Conservation (phyloP, 2,113 vertebrate genomes). For the Passer montanus region DNA sequence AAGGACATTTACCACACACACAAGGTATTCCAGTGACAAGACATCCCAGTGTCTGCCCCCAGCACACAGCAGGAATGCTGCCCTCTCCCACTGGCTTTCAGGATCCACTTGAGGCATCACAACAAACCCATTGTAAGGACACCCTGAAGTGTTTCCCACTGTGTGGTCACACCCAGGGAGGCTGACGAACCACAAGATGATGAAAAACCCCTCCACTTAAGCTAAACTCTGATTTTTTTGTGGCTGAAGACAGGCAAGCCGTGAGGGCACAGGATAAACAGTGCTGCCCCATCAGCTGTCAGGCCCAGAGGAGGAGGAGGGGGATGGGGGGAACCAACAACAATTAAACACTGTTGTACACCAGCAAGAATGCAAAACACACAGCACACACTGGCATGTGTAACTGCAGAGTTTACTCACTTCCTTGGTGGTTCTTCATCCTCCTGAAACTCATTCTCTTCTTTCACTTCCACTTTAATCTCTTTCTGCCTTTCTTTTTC, state of each 20-base stretch:
- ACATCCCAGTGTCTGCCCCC: neutral
- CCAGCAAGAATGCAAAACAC: neutral
- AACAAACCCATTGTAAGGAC: neutral
- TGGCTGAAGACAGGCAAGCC: neutral
- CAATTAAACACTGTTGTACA: neutral
- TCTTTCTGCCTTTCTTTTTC: constrained; percentile 82
- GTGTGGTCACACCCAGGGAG: neutral
- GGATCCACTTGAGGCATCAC: neutral
- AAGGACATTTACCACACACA: neutral
- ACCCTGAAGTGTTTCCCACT: neutral
- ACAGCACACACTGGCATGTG: neutral
- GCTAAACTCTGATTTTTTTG: neutral
- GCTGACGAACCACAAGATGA: neutral
- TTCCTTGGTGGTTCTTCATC: constrained; percentile 92
- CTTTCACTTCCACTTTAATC: constrained; percentile 87
- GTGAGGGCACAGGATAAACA: neutral
- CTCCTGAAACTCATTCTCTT: constrained; percentile 85
- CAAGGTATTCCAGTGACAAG: neutral
- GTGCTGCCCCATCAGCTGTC: neutral
- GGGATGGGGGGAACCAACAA: neutral
- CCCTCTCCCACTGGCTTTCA: neutral
- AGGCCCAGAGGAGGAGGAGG: neutral
- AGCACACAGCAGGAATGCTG: neutral
- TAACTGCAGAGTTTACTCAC: constrained; percentile 74
- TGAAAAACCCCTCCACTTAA: neutral